Conservation (phyloP, 2,888 invertebrate genomes). For the Notodonta dromedarius region DNA sequence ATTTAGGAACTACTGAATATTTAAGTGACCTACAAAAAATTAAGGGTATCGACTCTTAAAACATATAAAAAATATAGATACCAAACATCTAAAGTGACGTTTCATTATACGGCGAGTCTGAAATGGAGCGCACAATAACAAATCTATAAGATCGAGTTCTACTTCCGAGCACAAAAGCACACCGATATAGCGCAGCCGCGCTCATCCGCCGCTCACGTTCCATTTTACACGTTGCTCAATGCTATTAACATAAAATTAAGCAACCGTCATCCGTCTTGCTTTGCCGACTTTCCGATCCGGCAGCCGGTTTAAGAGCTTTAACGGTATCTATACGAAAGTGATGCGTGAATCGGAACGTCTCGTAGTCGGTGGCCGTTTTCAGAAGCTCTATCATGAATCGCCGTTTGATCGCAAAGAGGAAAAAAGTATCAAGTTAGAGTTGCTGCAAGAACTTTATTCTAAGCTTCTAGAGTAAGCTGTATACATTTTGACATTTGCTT, state of each 20-base stretch:
- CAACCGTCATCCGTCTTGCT: conserved; percentile 67
- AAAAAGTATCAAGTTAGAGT: too few relatives aligned
- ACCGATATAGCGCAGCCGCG: conserved; percentile 3
- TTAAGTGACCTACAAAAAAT: too few relatives aligned
- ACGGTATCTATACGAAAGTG: conserved; percentile 77
- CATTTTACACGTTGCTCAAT: conserved; percentile 65
- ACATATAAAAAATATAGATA: too few relatives aligned
- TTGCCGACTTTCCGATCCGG: conserved; percentile 69
- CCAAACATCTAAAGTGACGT: too few relatives aligned
- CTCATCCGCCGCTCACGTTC: conserved; percentile 43
- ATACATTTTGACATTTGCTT: too few relatives aligned
- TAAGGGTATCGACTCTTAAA: too few relatives aligned
- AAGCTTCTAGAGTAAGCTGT: too few relatives aligned
- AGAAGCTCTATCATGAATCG: background rate
- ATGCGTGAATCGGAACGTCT: conserved; percentile 68
- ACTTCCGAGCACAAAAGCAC: conserved; percentile 3
- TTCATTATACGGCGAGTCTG: too few relatives aligned
- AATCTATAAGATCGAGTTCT: background rate
- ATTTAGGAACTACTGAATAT: too few relatives aligned
- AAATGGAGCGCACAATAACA: too few relatives aligned
- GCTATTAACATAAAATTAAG: conserved; percentile 70
- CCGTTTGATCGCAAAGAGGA: too few relatives aligned
- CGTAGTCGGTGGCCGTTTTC: conserved; percentile 44
- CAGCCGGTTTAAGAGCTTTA: conserved; percentile 70
- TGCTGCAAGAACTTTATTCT: too few relatives aligned